Evolutionary conservation across 1,140 invertebrate species (phyloP), one percentile per base, ranked within the genome.

Genomic region (Macrotrachela quadricornifera): DNA sequence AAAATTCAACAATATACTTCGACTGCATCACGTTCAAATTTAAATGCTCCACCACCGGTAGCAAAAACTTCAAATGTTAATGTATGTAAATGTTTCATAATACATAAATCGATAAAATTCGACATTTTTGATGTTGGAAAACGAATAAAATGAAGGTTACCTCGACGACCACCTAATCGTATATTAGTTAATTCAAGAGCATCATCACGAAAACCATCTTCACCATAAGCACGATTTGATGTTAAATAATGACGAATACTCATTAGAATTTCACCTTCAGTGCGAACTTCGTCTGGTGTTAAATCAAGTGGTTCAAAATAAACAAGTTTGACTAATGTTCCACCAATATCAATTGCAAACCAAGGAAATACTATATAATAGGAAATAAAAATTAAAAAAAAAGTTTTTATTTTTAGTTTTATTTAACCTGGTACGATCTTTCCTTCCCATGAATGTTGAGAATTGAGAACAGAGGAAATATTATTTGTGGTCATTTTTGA

Each of bases 311-410:
- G 91, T 66, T 97, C 92, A 71, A 97, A 99, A 71, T 96, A 99
- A 0, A 97, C 90, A 46, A 99, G 71, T 74, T 99, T 99, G 8
- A 84, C 86, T 10, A 99, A 73, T 11, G 88, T 91, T 4, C 92
- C 92, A 43, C 92, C 92, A 62, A 97, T 95, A 65, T 99, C 92
- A 83, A 99, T 92, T 39, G 92, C 92, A 76, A 96, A 97, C 90
- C 90, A 73, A 38, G 73, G 72, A 67, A 73, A 70, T 18, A 68
- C 72, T 30, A 30, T 30, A 30, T 30, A 30, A 30, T 30, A 30
- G 8, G 21, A 30, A 30, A n/a, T n/a, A n/a, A n/a, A n/a, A n/a
- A n/a, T n/a, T n/a, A n/a, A 30, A 30, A 30, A 2, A 30, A 30
- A 30, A 30, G 3, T 2, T 30, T 4, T 2, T 4, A 30, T 30